phyloP scores from a whole-genome alignment of 1,140 invertebrate genomes.

The Parapsyche elsis region DNA sequence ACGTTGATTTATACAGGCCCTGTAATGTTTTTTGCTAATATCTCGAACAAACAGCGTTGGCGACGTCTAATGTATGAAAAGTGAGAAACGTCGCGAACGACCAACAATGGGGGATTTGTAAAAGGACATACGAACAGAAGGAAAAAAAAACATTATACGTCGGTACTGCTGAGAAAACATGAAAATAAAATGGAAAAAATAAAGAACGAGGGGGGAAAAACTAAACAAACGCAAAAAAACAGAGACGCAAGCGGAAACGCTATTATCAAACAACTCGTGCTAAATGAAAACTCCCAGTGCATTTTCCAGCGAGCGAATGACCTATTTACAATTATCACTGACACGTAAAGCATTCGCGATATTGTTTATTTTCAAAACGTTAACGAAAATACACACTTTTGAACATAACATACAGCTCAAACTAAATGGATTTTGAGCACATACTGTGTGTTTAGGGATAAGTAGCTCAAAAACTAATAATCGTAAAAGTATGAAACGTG shows the following conservation, averaged over 20 bases:
- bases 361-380: too few relatives aligned
- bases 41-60: neutral
- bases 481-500: too few relatives aligned
- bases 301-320: neutral
- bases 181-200: neutral
- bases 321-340: too few relatives aligned
- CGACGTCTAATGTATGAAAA: neutral
- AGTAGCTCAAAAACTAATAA: too few relatives aligned
- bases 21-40: constrained; percentile 9
- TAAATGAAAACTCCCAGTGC: neutral
- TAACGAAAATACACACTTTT: too few relatives aligned
- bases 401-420: too few relatives aligned
- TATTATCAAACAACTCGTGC: neutral
- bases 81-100: constrained; percentile 2
- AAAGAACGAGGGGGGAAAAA: neutral
- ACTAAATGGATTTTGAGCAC: too few relatives aligned
- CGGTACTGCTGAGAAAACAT: neutral
- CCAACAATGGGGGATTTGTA: constrained; percentile 16
- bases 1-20: too few relatives aligned
- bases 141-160: neutral
- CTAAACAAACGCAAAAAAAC: neutral
- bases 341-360: too few relatives aligned
- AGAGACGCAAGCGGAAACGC: neutral
- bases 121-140: constrained; percentile 4
- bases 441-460: too few relatives aligned